Percentiles rank a stretch among this genome's conserved stretches.
Conservation (phyloP, 2,797 vertebrate genomes). For the Calcarius lapponicus region DNA sequence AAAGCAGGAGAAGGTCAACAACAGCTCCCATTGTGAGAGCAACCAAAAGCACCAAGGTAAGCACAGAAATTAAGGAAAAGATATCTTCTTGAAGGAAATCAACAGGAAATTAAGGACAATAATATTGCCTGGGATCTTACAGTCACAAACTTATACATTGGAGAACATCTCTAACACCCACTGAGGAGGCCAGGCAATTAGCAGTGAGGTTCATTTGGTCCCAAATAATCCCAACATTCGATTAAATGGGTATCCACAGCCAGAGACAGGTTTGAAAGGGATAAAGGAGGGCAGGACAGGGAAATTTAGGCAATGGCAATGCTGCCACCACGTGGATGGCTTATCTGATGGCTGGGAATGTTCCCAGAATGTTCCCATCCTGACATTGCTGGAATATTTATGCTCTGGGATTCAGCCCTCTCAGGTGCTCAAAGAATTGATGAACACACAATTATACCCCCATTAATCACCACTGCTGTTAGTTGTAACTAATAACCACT, state of each 20-base stretch:
- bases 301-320: not conserved
- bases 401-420: not conserved
- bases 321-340: conserved; percentile 60
- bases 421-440: not conserved
- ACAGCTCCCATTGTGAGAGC: rapidly evolving
- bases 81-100: not conserved
- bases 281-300: rapidly evolving
- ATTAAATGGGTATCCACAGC: not conserved
- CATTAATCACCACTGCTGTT: not conserved
- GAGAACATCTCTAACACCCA: not conserved
- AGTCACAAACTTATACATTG: not conserved
- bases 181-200: not conserved
- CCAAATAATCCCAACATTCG: not conserved
- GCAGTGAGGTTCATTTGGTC: too few relatives aligned
- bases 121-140: not conserved
- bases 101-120: not conserved
- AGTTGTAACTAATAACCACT: not conserved
- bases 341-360: not conserved
- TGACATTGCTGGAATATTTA: not conserved
- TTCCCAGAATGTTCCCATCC: not conserved
- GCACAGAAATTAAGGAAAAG: rapidly evolving
- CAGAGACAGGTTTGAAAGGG: not conserved
- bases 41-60: not conserved
- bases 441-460: not conserved
- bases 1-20: not conserved